phyloP scores from a whole-genome alignment of 1,140 invertebrate species.

The Dolichoris vasculosae region DNA sequence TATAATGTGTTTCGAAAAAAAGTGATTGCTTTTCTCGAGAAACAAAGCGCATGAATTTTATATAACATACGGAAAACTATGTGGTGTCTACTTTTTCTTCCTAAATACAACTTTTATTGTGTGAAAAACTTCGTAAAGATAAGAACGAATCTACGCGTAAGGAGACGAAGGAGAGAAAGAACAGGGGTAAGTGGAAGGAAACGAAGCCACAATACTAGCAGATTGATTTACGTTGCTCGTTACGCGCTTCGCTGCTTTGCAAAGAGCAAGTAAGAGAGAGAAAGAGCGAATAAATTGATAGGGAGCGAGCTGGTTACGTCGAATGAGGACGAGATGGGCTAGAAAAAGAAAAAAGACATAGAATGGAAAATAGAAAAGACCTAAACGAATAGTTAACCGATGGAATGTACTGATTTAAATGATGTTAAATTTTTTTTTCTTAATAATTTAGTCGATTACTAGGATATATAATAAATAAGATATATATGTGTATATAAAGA shows the following conservation, averaged over 20 bases:
- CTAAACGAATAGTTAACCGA: constrained; percentile 50
- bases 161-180: neutral
- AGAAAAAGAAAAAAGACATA: neutral
- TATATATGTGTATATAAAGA: neutral
- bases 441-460: neutral
- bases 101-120: neutral
- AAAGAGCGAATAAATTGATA: neutral
- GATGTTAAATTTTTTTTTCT: constrained; percentile 3
- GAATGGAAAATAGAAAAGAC: constrained; percentile 40
- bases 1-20: neutral
- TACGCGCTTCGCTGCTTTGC: constrained; percentile 72
- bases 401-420: constrained; percentile 21
- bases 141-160: neutral
- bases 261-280: constrained; percentile 42
- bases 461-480: neutral
- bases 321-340: neutral
- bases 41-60: constrained; percentile 42
- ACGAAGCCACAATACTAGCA: constrained; percentile 71
- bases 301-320: constrained; percentile 21
- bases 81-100: neutral
- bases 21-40: neutral
- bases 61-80: constrained; percentile 34
- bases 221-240: constrained; percentile 76
- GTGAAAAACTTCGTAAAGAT: neutral
- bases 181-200: constrained; percentile 48